A percentile compares a stretch with the other conserved stretches of the same genome.
phyloP scores from a whole-genome alignment of 2,888 invertebrate species.

The Dicranocentrus wangi region DNA sequence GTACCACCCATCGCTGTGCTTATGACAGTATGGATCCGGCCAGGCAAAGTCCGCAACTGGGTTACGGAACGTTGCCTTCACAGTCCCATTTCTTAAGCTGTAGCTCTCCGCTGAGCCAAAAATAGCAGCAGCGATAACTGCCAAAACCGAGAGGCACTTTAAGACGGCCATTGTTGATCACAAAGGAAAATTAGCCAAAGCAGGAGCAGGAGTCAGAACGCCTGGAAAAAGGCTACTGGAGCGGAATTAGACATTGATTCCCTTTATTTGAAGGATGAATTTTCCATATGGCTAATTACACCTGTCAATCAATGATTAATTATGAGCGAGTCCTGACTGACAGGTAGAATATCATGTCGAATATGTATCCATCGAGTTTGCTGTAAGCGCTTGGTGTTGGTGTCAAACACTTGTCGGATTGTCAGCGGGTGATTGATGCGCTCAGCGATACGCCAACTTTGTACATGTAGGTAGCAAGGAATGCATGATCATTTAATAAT shows the following conservation, averaged over 20 bases:
- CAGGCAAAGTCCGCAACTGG: constrained; percentile 56
- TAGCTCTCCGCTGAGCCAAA: constrained; percentile 32
- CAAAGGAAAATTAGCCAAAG: background rate
- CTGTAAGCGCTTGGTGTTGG: no score
- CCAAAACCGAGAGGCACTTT: background rate
- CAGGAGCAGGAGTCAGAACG: background rate
- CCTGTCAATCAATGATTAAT: constrained; percentile 40
- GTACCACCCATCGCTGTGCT: constrained; percentile 63
- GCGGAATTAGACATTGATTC: constrained; percentile 2
- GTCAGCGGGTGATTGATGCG: no score
- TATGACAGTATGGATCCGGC: constrained; percentile 64
- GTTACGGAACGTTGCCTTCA: constrained; percentile 57
- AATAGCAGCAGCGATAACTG: constrained; percentile 12
- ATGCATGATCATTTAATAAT: no score
- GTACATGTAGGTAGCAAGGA: no score
- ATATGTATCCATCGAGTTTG: no score
- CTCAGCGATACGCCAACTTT: no score
- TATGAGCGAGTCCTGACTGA: background rate
- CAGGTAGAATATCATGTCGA: no score
- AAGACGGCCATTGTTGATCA: constrained; percentile 4
- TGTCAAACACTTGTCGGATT: no score
- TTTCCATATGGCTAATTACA: background rate
- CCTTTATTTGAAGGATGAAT: constrained; percentile 28
- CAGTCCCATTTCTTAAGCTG: constrained; percentile 48
- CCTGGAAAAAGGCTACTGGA: constrained; percentile 10